A percentile compares a stretch with the other conserved stretches of the same genome.
phyloP scores from a whole-genome alignment of 2,797 vertebrate genomes.

The Lutjanus campechanus region DNA sequence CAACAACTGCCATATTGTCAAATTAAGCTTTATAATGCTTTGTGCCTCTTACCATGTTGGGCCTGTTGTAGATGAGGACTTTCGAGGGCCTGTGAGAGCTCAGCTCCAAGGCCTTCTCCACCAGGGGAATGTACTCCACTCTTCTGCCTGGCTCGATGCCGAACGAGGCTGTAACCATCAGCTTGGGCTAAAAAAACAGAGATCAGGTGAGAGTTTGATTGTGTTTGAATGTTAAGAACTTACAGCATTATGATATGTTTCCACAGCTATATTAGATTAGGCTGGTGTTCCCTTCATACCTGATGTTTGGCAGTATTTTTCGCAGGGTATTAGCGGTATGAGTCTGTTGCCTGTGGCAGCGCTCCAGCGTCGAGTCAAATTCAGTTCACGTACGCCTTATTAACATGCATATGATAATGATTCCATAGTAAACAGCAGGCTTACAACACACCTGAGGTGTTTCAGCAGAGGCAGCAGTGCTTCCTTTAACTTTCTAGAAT shows the following conservation, averaged over 20 bases:
- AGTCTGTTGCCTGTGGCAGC: neutral
- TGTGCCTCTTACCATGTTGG: constrained; percentile 88
- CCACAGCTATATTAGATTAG: neutral
- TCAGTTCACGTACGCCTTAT: constrained; percentile 3
- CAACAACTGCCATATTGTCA: neutral
- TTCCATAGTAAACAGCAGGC: neutral
- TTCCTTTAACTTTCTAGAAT: neutral
- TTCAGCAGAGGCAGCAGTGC: neutral
- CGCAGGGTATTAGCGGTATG: neutral
- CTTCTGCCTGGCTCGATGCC: constrained; percentile 94
- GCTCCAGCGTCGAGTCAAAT: neutral
- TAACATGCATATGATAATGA: neutral
- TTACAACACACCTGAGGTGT: constrained; percentile 3
- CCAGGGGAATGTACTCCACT: constrained; percentile 93
- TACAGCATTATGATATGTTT: neutral
- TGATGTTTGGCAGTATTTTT: constrained; percentile 18
- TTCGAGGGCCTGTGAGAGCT: constrained; percentile 89
- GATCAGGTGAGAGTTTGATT: neutral
- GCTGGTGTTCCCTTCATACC: too few species aligned
- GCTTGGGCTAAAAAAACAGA: constrained; percentile 88
- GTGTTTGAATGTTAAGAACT: constrained; percentile 4
- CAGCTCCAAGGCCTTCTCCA: constrained; percentile 91
- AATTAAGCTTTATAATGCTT: neutral
- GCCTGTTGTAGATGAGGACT: constrained; percentile 93
- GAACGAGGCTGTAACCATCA: constrained; percentile 94